phyloP scores from a whole-genome alignment of 2,888 invertebrate species.

The Aspidiotus rigidus region DNA sequence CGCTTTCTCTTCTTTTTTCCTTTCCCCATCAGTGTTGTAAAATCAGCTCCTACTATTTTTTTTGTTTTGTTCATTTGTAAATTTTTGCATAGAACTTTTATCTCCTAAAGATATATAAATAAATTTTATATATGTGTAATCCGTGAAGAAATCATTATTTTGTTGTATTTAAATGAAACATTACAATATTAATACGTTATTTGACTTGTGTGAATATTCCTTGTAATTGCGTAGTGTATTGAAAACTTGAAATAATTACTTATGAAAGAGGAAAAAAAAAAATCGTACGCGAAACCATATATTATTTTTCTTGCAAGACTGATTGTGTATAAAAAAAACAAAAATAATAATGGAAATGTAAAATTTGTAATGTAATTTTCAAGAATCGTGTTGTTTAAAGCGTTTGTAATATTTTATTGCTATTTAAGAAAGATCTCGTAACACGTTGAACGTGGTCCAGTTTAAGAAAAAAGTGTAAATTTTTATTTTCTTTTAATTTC shows the following conservation, averaged over 20 bases:
- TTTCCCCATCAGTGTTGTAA: not conserved
- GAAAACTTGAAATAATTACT: not conserved
- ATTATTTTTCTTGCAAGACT: constrained; percentile 27
- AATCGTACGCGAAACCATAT: not conserved
- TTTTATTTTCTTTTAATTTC: constrained; percentile 8
- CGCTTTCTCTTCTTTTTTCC: not conserved
- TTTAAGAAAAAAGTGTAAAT: not conserved
- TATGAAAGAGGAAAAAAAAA: not conserved
- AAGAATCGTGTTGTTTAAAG: constrained; percentile 1
- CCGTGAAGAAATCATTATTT: not conserved
- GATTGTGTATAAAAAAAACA: constrained; percentile 29
- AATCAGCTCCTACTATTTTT: not conserved
- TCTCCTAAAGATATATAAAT: not conserved
- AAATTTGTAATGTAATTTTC: constrained; percentile 10
- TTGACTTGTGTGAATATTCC: constrained; percentile 4
- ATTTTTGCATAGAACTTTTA: not conserved
- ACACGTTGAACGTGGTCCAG: constrained; percentile 13
- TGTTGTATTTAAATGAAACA: constrained; percentile 5
- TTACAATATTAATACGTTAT: not conserved
- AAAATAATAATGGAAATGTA: constrained; percentile 16
- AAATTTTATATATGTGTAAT: not conserved
- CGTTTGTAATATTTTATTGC: constrained; percentile 11
- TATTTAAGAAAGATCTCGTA: constrained; percentile 12
- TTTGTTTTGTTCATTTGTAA: not conserved
- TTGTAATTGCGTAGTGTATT: constrained; percentile 4